Evolutionary conservation across 1,140 invertebrate genomes (phyloP).

Genomic region (Bradysia coprophila): DNA sequence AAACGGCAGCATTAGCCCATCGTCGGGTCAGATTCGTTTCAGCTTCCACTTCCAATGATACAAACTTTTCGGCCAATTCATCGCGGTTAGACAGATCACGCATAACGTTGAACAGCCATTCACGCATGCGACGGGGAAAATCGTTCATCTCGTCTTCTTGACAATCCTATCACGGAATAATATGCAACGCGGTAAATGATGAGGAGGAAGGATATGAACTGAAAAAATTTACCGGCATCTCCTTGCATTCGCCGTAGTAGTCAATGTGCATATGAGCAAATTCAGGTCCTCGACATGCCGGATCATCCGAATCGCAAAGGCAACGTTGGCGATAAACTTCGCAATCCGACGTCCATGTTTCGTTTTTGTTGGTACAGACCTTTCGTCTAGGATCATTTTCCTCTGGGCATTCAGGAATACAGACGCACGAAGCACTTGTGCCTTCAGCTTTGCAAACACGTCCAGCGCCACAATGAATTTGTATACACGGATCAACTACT

Average conservation of each 20-base stretch:
- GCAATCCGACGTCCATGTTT: slow-evolving; percentile 85
- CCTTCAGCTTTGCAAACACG: slow-evolving; percentile 60
- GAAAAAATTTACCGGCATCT: slow-evolving; percentile 44
- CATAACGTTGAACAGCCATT: slow-evolving; percentile 95
- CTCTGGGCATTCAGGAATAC: slow-evolving; percentile 62
- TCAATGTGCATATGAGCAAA: slow-evolving; percentile 83
- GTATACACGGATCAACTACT: slow-evolving; percentile 53
- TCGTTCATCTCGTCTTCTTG: slow-evolving; percentile 68
- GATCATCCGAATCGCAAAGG: slow-evolving; percentile 55
- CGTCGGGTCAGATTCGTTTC: slow-evolving; percentile 64
- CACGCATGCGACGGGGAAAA: slow-evolving; percentile 84
- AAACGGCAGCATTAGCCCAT: slow-evolving; percentile 83
- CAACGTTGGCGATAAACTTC: slow-evolving; percentile 81
- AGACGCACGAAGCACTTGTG: slow-evolving; percentile 64
- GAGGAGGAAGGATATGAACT: not conserved
- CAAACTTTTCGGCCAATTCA: slow-evolving; percentile 67
- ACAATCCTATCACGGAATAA: slow-evolving; percentile 37
- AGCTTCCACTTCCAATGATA: slow-evolving; percentile 73
- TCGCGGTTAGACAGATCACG: slow-evolving; percentile 77
- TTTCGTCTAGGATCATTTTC: slow-evolving; percentile 61
- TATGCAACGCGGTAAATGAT: not conserved
- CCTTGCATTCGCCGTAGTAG: slow-evolving; percentile 71
- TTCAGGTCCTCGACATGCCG: slow-evolving; percentile 50
- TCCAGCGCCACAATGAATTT: slow-evolving; percentile 77
- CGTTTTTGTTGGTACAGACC: slow-evolving; percentile 85